Evolutionary conservation across 2,888 invertebrate genomes (phyloP), one percentile per base, ranked within the genome.

Genomic region (Epicampocera succincta): DNA sequence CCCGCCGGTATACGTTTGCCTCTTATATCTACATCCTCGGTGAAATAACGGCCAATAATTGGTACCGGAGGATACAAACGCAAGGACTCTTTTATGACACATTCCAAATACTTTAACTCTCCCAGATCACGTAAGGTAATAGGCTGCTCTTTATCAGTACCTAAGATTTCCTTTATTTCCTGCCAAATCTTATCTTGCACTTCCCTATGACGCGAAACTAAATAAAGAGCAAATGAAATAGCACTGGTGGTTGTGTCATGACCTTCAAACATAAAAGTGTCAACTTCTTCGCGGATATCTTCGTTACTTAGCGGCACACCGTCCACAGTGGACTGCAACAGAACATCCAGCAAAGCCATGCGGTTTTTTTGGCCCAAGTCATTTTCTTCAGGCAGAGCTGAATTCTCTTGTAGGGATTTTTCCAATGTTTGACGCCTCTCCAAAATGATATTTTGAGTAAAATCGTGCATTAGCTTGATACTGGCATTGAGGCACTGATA

Each of bases 241-340:
- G 85, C 90, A 61, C 87, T 87, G 0, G 89, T 88, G 12, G 90
- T 90, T 1, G 90, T 90, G 44, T 90, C 90, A 25, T 89, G 87
- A 0, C 89, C 89, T 73, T 93, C 94, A 88, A 95, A 88, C 87
- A 89, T 88, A 19, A 95, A 94, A 0, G 95, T 95, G 83, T 95
- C 93, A 0, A 95, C 94, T 91, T 95, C 94, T 87, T 94, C 94
- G 60, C 94, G 91, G 9, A 95, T 92, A 74, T 93, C 93, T 17
- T 92, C 90, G 66, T 93, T 92, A 3, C 92, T 92, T 54, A 95
- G 89, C 4, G 92, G 92, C 40, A 92, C 87, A 0, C 93, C 94
- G 80, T 93, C 92, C 0, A 92, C 90, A 80, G 92, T 93, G 1
- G 93, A 91, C 71, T 94, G 91, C 12, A 95, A 88, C 12, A 95